phyloP scores from a whole-genome alignment of 2,113 vertebrate species.

The Epinephelus moara region DNA sequence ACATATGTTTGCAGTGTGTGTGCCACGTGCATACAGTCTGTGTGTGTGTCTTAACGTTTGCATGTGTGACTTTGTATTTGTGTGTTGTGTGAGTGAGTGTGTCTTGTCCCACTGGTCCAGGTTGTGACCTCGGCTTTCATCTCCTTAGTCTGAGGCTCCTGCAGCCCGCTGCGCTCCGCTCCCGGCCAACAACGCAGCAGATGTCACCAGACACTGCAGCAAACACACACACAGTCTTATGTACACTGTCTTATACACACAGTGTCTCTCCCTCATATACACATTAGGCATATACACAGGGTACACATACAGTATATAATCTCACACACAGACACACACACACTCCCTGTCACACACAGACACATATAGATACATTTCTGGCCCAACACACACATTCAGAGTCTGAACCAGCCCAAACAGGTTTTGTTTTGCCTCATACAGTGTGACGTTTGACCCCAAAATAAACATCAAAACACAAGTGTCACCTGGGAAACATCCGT shows the following conservation, averaged over 20 bases:
- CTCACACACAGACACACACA: not conserved
- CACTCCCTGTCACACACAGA: slow-evolving; percentile 4
- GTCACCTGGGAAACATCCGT: slow-evolving; percentile 58
- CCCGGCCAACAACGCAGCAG: slow-evolving; percentile 75
- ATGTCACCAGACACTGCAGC: slow-evolving; percentile 72
- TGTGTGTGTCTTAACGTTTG: slow-evolving; percentile 34
- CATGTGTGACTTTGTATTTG: slow-evolving; percentile 63
- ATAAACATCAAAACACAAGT: slow-evolving; percentile 69
- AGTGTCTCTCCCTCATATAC: not conserved
- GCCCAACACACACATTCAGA: slow-evolving; percentile 11
- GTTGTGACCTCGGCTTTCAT: slow-evolving; percentile 82
- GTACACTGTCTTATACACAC: slow-evolving; percentile 17
- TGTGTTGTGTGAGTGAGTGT: slow-evolving; percentile 35
- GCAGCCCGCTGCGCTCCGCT: slow-evolving; percentile 68
- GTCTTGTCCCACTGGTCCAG: slow-evolving; percentile 76
- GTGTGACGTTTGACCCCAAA: slow-evolving; percentile 65
- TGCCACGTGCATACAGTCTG: slow-evolving; percentile 15
- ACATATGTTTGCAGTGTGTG: slow-evolving; percentile 26
- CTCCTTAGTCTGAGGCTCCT: slow-evolving; percentile 74
- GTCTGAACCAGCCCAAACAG: slow-evolving; percentile 29
- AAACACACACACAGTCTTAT: slow-evolving; percentile 49
- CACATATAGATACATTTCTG: slow-evolving; percentile 46
- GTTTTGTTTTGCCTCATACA: slow-evolving; percentile 69
- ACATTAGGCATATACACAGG: slow-evolving; percentile 15
- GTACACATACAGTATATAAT: slow-evolving; percentile 1